phyloP scores from a whole-genome alignment of 2,113 vertebrate species.

The Pleuronectes platessa region DNA sequence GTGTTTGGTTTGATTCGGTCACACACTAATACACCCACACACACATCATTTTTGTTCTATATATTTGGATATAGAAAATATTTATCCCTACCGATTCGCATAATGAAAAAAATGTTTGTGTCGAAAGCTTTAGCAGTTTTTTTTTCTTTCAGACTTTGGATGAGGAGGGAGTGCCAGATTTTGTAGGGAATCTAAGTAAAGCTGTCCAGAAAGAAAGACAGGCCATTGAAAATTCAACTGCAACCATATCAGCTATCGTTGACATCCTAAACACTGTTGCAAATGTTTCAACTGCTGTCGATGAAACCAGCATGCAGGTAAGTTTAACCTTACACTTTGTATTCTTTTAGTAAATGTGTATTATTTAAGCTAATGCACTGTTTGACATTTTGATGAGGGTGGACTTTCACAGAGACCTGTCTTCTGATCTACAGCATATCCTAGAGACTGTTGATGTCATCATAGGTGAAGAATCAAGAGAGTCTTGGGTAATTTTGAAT shows the following conservation, averaged over 20 bases:
- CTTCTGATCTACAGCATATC: conserved; percentile 70
- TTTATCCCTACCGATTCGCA: no score
- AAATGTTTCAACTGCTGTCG: conserved; percentile 20
- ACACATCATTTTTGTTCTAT: no score
- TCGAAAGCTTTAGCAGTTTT: not conserved
- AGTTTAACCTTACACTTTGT: not conserved
- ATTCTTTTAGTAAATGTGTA: not conserved
- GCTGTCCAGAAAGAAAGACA: not conserved
- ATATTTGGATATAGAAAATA: no score
- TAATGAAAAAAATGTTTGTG: no score
- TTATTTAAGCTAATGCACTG: no score
- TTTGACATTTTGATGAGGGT: not conserved
- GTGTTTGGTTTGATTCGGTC: no score
- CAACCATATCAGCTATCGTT: conserved; percentile 66
- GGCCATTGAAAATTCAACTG: conserved; percentile 40
- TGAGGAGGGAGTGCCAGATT: not conserved
- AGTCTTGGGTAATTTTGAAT: conserved; percentile 67
- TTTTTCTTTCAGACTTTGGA: conserved; percentile 55
- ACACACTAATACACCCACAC: no score
- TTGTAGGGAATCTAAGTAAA: conserved; percentile 29
- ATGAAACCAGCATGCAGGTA: conserved; percentile 50
- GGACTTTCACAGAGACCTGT: not conserved
- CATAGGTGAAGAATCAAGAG: conserved; percentile 29
- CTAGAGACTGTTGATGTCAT: conserved; percentile 71
- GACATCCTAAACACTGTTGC: conserved; percentile 61